Evolutionary conservation across 1,140 invertebrate species (phyloP).

Genomic region (Nylanderia fulva): DNA sequence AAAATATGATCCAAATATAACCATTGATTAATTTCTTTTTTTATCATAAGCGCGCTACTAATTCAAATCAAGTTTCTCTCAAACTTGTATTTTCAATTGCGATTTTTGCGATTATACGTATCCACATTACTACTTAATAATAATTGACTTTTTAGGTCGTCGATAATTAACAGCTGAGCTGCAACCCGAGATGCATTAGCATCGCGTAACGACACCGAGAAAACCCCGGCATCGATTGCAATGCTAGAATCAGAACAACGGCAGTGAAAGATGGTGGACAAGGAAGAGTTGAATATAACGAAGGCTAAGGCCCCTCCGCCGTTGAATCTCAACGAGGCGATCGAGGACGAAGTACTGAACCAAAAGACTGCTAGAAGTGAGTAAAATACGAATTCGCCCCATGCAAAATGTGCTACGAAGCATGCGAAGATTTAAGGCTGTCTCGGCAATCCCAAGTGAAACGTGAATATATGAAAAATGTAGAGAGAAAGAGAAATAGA

Average conservation of each 20-base stretch:
- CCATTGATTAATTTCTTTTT: neutral
- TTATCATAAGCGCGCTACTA: neutral
- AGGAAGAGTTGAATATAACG: constrained; percentile 68
- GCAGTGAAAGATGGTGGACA: constrained; percentile 73
- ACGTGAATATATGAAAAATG: constrained; percentile 5
- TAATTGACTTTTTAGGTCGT: constrained; percentile 26
- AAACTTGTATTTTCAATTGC: neutral
- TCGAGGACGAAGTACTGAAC: constrained; percentile 78
- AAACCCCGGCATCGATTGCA: constrained; percentile 19
- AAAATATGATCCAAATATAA: neutral
- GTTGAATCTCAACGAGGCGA: constrained; percentile 75
- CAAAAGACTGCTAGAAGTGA: constrained; percentile 80
- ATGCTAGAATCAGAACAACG: constrained; percentile 26
- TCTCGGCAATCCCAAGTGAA: constrained; percentile 22
- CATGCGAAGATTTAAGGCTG: constrained; percentile 27
- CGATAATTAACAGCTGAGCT: constrained; percentile 10
- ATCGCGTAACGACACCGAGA: neutral
- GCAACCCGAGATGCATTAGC: neutral
- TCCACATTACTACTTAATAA: neutral
- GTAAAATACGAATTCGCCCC: constrained; percentile 52
- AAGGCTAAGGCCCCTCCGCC: constrained; percentile 74
- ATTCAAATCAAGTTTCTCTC: neutral
- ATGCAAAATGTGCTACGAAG: constrained; percentile 25
- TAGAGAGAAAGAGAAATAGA: neutral
- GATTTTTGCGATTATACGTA: neutral